These are phyloP conservation scores for Trichonephila clavata DNA, from an alignment of 1,140 invertebrate species.

Conservation along the genomic window DNA sequence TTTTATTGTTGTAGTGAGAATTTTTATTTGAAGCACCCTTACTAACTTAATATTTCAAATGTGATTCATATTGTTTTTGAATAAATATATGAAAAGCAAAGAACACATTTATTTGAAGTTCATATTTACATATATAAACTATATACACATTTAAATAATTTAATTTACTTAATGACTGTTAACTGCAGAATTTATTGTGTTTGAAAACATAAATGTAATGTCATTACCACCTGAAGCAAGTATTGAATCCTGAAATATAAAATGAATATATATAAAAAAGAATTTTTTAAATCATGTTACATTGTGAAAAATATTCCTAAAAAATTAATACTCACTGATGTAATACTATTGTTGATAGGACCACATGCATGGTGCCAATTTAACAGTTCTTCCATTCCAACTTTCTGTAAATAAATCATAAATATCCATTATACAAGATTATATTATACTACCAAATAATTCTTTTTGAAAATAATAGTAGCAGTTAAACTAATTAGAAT, in stretches of 20 bases:
- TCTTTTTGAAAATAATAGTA: no score
- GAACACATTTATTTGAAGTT: background rate
- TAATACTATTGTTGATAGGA: slow-evolving; percentile 35
- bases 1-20: background rate
- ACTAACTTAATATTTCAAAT: slow-evolving; percentile 2
- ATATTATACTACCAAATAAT: no score
- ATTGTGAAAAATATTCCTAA: background rate
- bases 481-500: no score
- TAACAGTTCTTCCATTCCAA: slow-evolving; percentile 68
- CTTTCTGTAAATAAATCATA: background rate
- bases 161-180: background rate
- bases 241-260: slow-evolving; percentile 45
- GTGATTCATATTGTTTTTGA: slow-evolving; percentile 11
- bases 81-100: slow-evolving; percentile 12
- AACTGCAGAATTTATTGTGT: slow-evolving; percentile 39
- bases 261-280: background rate
- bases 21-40: background rate
- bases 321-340: slow-evolving; percentile 21
- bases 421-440: no score
- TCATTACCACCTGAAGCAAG: slow-evolving; percentile 31
- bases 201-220: slow-evolving; percentile 64
- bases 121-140: background rate
- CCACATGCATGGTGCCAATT: slow-evolving; percentile 70
- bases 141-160: background rate
- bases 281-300: background rate